A percentile compares a stretch with the other conserved stretches of the same genome.
Evolutionary conservation across 2,113 vertebrate species (phyloP).

Genomic region (Chamaetylas fuelleborni): DNA sequence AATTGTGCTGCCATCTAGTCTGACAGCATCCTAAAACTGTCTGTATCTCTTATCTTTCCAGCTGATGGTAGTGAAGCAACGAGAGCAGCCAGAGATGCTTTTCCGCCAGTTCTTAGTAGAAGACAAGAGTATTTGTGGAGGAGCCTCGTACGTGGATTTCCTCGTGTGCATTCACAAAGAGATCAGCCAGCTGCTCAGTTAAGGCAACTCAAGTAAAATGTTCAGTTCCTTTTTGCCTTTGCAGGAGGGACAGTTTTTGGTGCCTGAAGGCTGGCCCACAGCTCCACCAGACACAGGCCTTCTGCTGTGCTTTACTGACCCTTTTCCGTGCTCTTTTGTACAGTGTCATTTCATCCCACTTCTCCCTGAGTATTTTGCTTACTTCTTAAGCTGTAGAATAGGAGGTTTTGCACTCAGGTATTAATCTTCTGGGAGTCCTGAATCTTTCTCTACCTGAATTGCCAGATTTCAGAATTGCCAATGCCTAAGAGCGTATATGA

Average conservation of each 20-base stretch:
- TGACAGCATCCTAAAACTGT: neutral
- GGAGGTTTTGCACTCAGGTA: constrained; percentile 64
- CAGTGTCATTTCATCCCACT: neutral
- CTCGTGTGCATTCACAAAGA: constrained; percentile 89
- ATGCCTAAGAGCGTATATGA: neutral
- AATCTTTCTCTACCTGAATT: constrained; percentile 7
- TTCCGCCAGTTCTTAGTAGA: constrained; percentile 93
- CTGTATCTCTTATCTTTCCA: constrained; percentile 10
- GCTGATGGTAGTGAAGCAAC: constrained; percentile 87
- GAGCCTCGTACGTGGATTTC: constrained; percentile 92
- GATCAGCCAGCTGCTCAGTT: constrained; percentile 91
- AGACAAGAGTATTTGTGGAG: constrained; percentile 89
- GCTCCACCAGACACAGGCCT: neutral
- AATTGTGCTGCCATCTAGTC: neutral
- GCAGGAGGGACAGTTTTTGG: neutral
- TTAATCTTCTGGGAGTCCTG: constrained; percentile 4
- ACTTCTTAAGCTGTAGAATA: constrained; percentile 47
- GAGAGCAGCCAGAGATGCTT: constrained; percentile 84
- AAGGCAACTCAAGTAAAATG: neutral
- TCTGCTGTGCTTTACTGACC: neutral
- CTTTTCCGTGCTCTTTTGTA: constrained; percentile 9
- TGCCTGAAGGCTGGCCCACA: constrained; percentile 17
- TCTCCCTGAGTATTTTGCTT: neutral
- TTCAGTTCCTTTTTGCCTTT: neutral
- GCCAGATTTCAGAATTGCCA: constrained; percentile 30